Base-by-base conservation (phyloP, 2,797 vertebrate species). In the Phyllotis vaccarum region DNA sequence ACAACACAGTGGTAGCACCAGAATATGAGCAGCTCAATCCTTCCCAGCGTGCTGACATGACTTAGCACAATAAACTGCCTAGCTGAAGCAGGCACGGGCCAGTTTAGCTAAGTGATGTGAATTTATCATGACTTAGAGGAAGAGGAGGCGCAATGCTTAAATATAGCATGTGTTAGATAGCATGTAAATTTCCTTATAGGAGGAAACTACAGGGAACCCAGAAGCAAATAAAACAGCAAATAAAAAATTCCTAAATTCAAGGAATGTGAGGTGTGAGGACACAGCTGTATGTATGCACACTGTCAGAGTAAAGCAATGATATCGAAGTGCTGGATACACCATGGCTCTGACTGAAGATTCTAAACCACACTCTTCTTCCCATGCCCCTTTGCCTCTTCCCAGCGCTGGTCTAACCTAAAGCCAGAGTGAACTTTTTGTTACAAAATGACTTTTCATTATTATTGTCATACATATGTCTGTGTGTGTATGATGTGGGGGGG, bases 261-360 rank as follows among this genome's bases (percentile, higher is more conserved):
- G 72, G 58, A 89, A 80, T 17, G 11, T 3, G 6, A 27, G 0
- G 27, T 64, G 46, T 29, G 62, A 90, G 16, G 49, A 78, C 16
- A 19, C 60, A 56, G 85, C 29, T 2, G 0, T 3, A 40, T 40
- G 40, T 14, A 22, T 2, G 13, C 49, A 22, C 5, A 7, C 11
- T 1, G 34, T 68, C 56, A 1, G 46, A 40, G 27, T 27, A 62
- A 93, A 34, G 74, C 40, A 24, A 52, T 0, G 0, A 5, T 1
- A 19, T 62, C 56, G 46, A 34, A 85, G 80, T 34, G 34, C 3
- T 46, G 85, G 34, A 31, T 31, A 3, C 16, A 27, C 1, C 40
- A 43, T 19, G 43, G 5, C 66, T 52, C 21, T 66, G 70, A 76
- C 80, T 54, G 13, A 2, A 10, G 52, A 13, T 56, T 90, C 60